Base-by-base conservation (phyloP, 2,888 invertebrate species). In the Acronicta leporina region DNA sequence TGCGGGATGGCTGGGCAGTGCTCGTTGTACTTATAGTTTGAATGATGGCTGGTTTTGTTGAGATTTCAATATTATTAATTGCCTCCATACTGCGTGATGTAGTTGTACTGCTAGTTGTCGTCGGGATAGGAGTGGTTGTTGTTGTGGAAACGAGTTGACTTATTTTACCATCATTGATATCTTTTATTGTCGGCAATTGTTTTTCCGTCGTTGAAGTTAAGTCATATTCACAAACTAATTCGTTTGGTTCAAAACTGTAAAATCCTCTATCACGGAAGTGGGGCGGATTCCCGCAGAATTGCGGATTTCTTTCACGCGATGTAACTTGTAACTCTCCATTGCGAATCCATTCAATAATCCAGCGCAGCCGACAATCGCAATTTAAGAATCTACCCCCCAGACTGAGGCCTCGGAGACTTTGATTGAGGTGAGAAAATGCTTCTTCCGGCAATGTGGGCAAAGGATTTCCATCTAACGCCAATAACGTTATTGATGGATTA, bases 401-500 rank as follows among this genome's bases (percentile, higher is more conserved):
- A 79, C 98, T 98, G 11, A 98, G 92, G 0, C 98, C 98, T 35
- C 98, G 95, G 33, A 98, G 94, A 0, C 98, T 97, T 71, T 96
- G 96, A 87, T 98, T 98, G 42, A 98, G 94, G 82, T 97, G 97
- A 7, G 95, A 91, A 69, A 98, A 96, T 0, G 98, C 97, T 75
- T 96, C 95, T 81, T 96, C 96, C 0, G 98, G 97, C 45, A 98
- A 96, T 1, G 98, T 98, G 6, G 97, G 95, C 78, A 98, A 87
- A 3, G 98, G 98, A 91, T 98, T 98, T 47, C 98, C 98, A 84
- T 98, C 98, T 76, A 98, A 95, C 10, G 98, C 98, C 63, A 98
- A 87, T 53, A 98, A 94, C 0, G 98, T 98, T 72, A 98, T 96
- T 27, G 97, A 96, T 0, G 97, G 97, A 89, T 98, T 97, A 56